Evolutionary conservation across 2,113 vertebrate species (phyloP), one percentile per base, ranked within the genome.

Genomic region (Cyphomyrus plagiostoma): DNA sequence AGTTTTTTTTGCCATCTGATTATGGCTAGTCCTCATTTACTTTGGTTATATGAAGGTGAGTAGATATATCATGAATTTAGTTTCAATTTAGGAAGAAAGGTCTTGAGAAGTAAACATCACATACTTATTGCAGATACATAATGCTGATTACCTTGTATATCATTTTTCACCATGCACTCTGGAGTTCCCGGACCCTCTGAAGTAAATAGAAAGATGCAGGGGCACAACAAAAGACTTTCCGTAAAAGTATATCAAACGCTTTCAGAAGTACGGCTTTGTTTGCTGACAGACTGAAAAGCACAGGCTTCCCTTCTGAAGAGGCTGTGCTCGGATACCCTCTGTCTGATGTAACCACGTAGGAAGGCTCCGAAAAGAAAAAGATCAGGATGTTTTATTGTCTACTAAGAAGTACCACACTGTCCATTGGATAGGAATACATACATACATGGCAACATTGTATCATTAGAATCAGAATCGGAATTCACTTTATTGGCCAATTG

Each of bases 1-100:
- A 92, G 30, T 13, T 70, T 49, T 45, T 35, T 90, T 90, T 92
- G 90, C 62, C 88, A 90, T 93, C 88, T 90, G 88, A 93, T 93
- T 88, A 85, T 85, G 66, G 88, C 21, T 26, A 82, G 53, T 58
- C 88, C 62, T 91, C 88, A 91, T 90, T 92, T 91, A 90, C 58
- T 77, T 46, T 11, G 4, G 70, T 91, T 92, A 88, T 87, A 92
- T 91, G 90, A 84, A 92, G 77, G 49, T 56, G 91, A 87, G 46
- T 89, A 87, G 74, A 21, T 45, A 83, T 74, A 91, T 66, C 88
- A 82, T 82, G 21, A 66, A 89, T 91, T 90, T 82, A 26, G 56
- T 10, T 66, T 46, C 35, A 53, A 66, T 88, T 62, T 66, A 52
- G 46, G 48, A 45, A 88, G 45, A 87, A 53, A 39, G 56, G 49